Base-by-base conservation (phyloP, 2,113 vertebrate species). In the Suncus etruscus region DNA sequence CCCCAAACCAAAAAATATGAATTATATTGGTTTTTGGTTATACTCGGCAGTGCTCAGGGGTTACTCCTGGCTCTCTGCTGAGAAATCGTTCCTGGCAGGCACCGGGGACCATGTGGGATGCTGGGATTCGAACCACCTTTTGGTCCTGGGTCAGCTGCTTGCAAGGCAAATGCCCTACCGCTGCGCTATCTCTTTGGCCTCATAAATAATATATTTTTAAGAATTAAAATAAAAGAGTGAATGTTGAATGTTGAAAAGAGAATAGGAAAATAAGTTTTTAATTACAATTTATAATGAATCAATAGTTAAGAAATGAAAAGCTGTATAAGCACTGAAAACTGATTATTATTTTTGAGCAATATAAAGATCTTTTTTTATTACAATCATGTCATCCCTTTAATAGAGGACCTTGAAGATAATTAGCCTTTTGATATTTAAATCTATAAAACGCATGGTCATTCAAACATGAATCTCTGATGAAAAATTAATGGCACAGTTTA, bases 401-500 rank as follows among this genome's bases (percentile, higher is more conserved):
- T 94, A 68, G 15, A 61, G 76, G n/a, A 6, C 87, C 93, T 96
- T 72, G 74, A 65, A 91, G 74, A 90, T 95, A 95, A 96, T 96
- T 87, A 94, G 65, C 47, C 81, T 82, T 94, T 86, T 1, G 6
- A 70, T 93, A 86, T 95, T 94, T 94, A 94, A 94, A 88, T 88
- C 88, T 94, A 4, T 87, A 84, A 95, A 95, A 83, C 87, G 81
- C 93, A 94, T 89, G 83, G 89, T 89, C 94, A 95, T 96, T 95
- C 93, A 95, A 84, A 97, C 86, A 91, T 93, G 63, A 95, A 83
- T 93, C 91, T 93, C 87, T 95, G 89, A 89, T 91, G 89, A 81
- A 78, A 95, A 97, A 95, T 94, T 95, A 95, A 94, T 76, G 93
- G 86, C 87, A 82, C 14, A 73, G 75, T 95, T 95, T 94, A 94